Conservation (phyloP, 2,113 vertebrate species). For the Pluvialis apricaria region DNA sequence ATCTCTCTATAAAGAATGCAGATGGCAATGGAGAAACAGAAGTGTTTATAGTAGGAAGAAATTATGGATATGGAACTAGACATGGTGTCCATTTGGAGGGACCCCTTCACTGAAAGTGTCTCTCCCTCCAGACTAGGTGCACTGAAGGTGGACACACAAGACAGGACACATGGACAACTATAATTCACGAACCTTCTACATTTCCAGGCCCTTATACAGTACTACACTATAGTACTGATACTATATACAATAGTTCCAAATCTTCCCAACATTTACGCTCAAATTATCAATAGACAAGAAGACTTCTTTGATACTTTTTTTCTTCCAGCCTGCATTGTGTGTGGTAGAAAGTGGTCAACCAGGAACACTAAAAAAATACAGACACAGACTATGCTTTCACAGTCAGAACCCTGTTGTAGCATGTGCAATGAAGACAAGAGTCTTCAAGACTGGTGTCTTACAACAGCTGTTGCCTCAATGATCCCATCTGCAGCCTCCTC, state of each 20-base stretch:
- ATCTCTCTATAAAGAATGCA: neutral
- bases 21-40: neutral
- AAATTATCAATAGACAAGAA: neutral
- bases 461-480: neutral
- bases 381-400: neutral
- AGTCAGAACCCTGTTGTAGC: neutral
- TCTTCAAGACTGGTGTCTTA: neutral
- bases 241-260: neutral
- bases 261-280: neutral
- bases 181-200: neutral
- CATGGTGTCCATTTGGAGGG: neutral
- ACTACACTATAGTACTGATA: neutral
- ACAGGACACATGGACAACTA: neutral
- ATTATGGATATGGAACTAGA: neutral
- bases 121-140: neutral
- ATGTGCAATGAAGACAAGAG: neutral
- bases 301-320: neutral
- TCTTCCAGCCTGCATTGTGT: neutral
- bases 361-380: neutral
- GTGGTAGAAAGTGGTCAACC: neutral
- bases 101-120: neutral
- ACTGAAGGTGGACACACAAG: neutral
- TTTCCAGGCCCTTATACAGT: neutral
- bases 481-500: neutral
- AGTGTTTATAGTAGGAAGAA: neutral